phyloP scores from a whole-genome alignment of 2,797 vertebrate species.

The Enteromius viviparus region DNA sequence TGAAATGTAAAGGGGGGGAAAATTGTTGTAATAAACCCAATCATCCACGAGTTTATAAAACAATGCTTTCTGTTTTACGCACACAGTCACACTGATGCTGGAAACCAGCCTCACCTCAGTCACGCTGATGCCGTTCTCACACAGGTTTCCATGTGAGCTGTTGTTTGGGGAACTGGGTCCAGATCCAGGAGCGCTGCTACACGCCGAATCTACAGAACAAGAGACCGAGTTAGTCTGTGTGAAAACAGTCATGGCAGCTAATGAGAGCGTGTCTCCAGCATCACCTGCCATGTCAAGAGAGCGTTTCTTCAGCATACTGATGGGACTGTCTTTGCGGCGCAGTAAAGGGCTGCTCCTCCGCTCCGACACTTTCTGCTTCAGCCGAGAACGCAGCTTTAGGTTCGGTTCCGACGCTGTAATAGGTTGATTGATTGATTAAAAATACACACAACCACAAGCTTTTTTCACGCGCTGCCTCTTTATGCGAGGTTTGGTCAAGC shows the following conservation, averaged over 20 bases:
- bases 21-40: background rate
- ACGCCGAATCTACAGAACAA: slow-evolving; percentile 83
- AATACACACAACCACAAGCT: background rate
- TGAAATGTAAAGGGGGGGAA: background rate
- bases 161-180: slow-evolving; percentile 97
- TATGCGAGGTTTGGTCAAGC: background rate
- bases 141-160: slow-evolving; percentile 90
- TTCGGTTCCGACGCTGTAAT: slow-evolving; percentile 92
- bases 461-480: background rate
- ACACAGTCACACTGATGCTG: background rate
- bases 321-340: slow-evolving; percentile 87
- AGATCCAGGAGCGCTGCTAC: slow-evolving; percentile 93
- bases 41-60: background rate
- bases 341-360: slow-evolving; percentile 92
- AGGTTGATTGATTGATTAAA: too few relatives aligned
- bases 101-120: slow-evolving; percentile 79
- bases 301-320: slow-evolving; percentile 90
- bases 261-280: background rate
- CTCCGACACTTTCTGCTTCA: slow-evolving; percentile 97
- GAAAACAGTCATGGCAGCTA: background rate
- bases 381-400: slow-evolving; percentile 91
- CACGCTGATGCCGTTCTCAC: slow-evolving; percentile 87
- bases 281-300: slow-evolving; percentile 89
- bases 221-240: background rate
- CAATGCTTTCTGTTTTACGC: background rate